These are phyloP conservation scores for Luperina testacea DNA, from an alignment of 2,888 invertebrate species.

Conservation along the genomic window DNA sequence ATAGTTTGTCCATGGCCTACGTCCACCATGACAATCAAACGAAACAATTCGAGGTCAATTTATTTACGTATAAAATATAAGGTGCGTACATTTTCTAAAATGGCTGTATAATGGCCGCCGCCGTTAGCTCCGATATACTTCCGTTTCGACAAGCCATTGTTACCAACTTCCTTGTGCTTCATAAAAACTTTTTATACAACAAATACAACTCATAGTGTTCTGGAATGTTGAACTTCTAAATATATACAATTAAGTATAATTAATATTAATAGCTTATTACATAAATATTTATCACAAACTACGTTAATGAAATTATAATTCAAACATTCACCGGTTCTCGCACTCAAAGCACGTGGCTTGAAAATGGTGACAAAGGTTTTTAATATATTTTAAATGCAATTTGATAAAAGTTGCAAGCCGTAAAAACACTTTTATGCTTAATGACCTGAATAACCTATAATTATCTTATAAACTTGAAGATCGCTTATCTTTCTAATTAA, in stretches of 20 bases:
- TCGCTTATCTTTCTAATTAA: constrained; percentile 24
- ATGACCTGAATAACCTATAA: constrained; percentile 16
- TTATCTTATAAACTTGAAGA: constrained; percentile 27
- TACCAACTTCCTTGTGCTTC: constrained; percentile 78
- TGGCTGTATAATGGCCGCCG: constrained; percentile 72
- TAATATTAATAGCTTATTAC: constrained; percentile 25
- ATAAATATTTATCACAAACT: constrained; percentile 51
- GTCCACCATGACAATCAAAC: constrained; percentile 54
- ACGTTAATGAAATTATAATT: constrained; percentile 39
- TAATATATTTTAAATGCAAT: background rate
- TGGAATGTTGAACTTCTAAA: constrained; percentile 26
- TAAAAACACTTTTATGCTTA: constrained; percentile 4
- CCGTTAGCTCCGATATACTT: constrained; percentile 72
- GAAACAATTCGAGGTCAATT: constrained; percentile 72
- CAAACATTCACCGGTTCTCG: constrained; percentile 50
- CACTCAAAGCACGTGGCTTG: constrained; percentile 33
- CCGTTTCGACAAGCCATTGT: constrained; percentile 76
- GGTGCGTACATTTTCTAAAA: constrained; percentile 68
- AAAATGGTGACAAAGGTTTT: constrained; percentile 19
- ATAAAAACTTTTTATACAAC: constrained; percentile 53
- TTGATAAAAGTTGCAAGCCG: constrained; percentile 6
- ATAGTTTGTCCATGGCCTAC: constrained; percentile 54
- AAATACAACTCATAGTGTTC: constrained; percentile 16
- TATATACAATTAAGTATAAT: constrained; percentile 31
- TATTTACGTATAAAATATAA: constrained; percentile 56